Evolutionary conservation across 2,797 vertebrate species (phyloP), one percentile per base, ranked within the genome.

Genomic region (Pseudomugil tenellus): DNA sequence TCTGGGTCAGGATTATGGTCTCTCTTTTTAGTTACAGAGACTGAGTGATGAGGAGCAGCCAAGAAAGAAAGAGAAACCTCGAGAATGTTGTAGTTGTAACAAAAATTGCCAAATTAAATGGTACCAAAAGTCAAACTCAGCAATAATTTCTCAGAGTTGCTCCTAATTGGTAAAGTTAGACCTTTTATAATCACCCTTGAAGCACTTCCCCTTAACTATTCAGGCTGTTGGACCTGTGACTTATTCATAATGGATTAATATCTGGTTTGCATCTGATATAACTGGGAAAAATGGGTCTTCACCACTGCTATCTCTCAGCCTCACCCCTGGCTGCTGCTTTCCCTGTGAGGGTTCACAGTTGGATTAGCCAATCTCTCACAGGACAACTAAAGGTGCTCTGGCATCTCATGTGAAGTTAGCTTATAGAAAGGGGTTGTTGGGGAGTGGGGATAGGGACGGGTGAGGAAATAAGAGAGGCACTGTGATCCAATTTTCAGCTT

Each of bases 401-500:
- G 69, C 63, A 70, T 78, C 71, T 84, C 79, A 72, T 53, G 68
- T 84, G 83, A 80, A 62, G 78, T 23, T 0, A 66, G 74, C 68
- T 79, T 53, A 67, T 51, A 48, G 58, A 58, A 60, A 10, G 52
- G 32, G n/a, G n/a, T n/a, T n/a, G n/a, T n/a, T n/a, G n/a, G n/a
- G n/a, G n/a, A n/a, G n/a, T n/a, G n/a, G n/a, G n/a, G n/a, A n/a
- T n/a, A n/a, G n/a, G n/a, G n/a, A n/a, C n/a, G n/a, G n/a, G n/a
- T n/a, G 29, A 41, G 57, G 53, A 57, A 70, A 39, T 1, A n/a
- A 72, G 67, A 55, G 57, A 68, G 59, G 78, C 39, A 25, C 37
- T 84, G 75, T 77, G 84, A 91, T 89, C 85, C 86, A 81, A 83
- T 91, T 89, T 85, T 83, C 76, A 57, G 72, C 74, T 76, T 82